Percentiles rank a stretch among this genome's conserved stretches.
These are phyloP conservation scores for Platycercus adscitus DNA, from an alignment of 2,113 vertebrate species.

Conservation along the genomic window DNA sequence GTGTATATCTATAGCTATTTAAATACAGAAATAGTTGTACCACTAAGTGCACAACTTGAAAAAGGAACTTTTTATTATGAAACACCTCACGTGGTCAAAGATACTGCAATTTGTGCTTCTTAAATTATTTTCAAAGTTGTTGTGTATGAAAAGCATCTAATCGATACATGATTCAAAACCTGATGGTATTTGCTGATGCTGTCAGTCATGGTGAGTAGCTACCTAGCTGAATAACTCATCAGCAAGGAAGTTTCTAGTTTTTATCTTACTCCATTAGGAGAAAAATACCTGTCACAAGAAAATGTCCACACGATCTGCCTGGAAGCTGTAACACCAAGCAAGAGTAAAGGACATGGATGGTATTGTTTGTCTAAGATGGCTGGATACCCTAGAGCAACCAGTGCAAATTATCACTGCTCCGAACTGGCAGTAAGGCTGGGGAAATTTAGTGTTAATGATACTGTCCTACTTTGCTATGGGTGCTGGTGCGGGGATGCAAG, in stretches of 20 bases:
- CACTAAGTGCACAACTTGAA: neutral
- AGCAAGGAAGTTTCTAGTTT: neutral
- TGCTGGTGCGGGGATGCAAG: neutral
- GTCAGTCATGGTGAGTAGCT: neutral
- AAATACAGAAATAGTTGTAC: neutral
- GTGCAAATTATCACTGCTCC: neutral
- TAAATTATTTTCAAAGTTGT: neutral
- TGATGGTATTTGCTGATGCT: neutral
- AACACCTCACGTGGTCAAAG: neutral
- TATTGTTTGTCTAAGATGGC: neutral
- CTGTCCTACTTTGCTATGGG: neutral
- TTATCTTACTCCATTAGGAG: neutral
- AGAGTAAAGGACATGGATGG: neutral
- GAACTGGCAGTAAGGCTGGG: neutral
- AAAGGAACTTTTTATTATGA: neutral
- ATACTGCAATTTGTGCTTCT: neutral
- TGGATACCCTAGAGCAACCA: neutral
- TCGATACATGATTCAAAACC: neutral
- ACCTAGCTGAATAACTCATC: neutral
- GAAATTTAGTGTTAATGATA: neutral
- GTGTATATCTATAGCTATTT: neutral
- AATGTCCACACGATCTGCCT: neutral
- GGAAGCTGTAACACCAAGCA: neutral
- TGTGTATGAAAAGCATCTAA: neutral
- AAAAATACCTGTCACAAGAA: neutral